Percentiles rank a stretch among this genome's conserved stretches.
Conservation (phyloP, 2,113 vertebrate genomes). For the Crotalus viridis region DNA sequence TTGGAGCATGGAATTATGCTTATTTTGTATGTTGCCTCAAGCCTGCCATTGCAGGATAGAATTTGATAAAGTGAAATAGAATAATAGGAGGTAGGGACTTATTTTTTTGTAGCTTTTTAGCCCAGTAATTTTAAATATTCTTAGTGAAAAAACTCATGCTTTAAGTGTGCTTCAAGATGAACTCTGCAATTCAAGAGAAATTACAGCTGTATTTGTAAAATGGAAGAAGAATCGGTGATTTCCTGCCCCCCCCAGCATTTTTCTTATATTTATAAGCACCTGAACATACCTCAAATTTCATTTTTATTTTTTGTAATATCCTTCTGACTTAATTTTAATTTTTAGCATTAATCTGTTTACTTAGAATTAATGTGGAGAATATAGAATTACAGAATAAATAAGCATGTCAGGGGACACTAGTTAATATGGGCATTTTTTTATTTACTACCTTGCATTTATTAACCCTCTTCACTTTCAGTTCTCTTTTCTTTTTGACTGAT, state of each 20-base stretch:
- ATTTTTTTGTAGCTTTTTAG: not conserved
- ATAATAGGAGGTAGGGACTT: not conserved
- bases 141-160: not conserved
- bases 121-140: not conserved
- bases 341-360: not conserved
- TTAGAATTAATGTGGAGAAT: not conserved
- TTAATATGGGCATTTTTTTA: not conserved
- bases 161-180: not conserved
- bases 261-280: not conserved
- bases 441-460: not conserved
- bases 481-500: not conserved
- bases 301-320: not conserved
- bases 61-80: not conserved
- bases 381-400: not conserved
- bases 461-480: not conserved
- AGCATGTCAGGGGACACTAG: not conserved
- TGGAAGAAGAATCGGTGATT: not conserved
- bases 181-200: not conserved
- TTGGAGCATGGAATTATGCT: not conserved
- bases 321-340: not conserved
- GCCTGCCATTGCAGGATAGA: not conserved
- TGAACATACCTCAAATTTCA: not conserved
- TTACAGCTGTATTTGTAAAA: not conserved
- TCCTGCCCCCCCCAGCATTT: not conserved
- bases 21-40: not conserved